A percentile compares a stretch with the other conserved stretches of the same genome.
phyloP scores from a whole-genome alignment of 2,797 vertebrate species.

The Etheostoma perlongum region DNA sequence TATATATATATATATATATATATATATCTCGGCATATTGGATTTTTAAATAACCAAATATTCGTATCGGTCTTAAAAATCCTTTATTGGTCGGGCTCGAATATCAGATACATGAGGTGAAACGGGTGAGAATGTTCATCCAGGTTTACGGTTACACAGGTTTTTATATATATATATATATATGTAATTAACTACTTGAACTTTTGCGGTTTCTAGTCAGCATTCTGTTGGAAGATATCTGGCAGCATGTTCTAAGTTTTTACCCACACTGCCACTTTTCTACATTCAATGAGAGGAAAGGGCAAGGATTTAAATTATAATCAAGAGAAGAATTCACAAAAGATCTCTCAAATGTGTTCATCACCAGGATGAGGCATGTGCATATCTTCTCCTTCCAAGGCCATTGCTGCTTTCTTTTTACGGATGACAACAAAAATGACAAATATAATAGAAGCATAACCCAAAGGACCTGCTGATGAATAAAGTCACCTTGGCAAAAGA shows the following conservation, averaged over 20 bases:
- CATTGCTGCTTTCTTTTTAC: constrained; percentile 1
- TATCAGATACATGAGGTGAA: constrained; percentile 8
- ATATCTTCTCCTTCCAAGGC: not conserved
- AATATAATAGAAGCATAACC: constrained; percentile 37
- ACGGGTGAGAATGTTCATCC: not conserved
- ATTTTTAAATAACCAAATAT: too few species aligned
- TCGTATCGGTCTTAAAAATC: too few species aligned
- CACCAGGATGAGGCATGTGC: not conserved
- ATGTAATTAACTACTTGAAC: not conserved
- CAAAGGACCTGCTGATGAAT: constrained; percentile 35
- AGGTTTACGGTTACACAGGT: not conserved
- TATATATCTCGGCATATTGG: too few species aligned
- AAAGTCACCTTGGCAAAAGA: constrained; percentile 23
- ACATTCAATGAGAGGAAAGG: not conserved
- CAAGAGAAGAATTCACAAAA: not conserved
- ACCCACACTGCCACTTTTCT: not conserved
- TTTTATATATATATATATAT: not conserved
- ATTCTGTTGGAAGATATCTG: not conserved
- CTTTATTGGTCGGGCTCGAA: too few species aligned
- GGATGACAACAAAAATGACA: constrained; percentile 37
- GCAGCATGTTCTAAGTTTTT: not conserved
- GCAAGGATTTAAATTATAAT: not conserved
- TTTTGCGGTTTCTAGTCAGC: not conserved
- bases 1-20: too few species aligned
- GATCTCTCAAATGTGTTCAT: not conserved